Evolutionary conservation across 2,888 invertebrate genomes (phyloP).

Genomic region (Choristoneura rosaceana): DNA sequence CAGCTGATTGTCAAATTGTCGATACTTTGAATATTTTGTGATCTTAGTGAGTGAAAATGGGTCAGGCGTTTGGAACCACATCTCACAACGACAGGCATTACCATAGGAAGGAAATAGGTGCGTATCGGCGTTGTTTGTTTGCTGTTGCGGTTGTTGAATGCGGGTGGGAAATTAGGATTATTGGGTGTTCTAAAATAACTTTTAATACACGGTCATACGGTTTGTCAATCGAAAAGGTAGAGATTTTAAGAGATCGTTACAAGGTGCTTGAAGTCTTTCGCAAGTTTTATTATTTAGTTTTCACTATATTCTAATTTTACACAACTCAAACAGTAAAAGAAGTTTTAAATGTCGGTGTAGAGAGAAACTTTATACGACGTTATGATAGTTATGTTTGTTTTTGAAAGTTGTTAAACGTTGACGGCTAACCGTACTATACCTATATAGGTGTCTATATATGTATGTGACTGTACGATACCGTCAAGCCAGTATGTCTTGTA

Average conservation of each 20-base stretch:
- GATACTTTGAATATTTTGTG: constrained; percentile 50
- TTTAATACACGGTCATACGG: not conserved
- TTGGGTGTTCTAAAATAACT: not conserved
- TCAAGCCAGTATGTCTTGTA: not conserved
- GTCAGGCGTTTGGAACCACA: constrained; percentile 81
- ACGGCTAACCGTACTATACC: not conserved
- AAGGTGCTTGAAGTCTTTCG: not conserved
- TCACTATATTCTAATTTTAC: not conserved
- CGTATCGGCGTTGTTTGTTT: constrained; percentile 47
- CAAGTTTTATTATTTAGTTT: not conserved
- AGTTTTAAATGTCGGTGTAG: not conserved
- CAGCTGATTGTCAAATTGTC: constrained; percentile 64
- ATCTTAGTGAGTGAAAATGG: constrained; percentile 75
- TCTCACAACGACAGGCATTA: constrained; percentile 74
- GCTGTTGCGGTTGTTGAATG: not conserved
- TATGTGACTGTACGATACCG: not conserved
- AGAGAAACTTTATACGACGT: not conserved
- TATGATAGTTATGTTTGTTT: not conserved
- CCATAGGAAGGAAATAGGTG: constrained; percentile 80
- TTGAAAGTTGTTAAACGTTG: constrained; percentile 4
- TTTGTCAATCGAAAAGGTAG: not conserved
- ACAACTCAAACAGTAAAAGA: not conserved
- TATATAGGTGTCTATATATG: not conserved
- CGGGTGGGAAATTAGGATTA: not conserved
- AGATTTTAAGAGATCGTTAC: not conserved